Evolutionary conservation across 2,888 invertebrate genomes (phyloP).

Genomic region (Syrphus vitripennis): DNA sequence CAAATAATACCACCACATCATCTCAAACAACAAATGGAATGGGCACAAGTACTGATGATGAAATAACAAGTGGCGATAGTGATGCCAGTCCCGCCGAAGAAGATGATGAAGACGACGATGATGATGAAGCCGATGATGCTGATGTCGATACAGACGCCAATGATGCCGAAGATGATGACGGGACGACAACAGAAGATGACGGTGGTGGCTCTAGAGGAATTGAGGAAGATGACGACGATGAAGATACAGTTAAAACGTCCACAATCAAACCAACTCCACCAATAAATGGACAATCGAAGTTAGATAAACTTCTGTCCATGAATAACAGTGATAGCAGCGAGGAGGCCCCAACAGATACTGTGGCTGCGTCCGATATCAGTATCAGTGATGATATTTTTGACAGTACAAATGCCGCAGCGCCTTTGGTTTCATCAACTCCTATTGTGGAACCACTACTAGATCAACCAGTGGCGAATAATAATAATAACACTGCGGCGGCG

Average conservation of each 20-base stretch:
- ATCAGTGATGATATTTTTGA: constrained; percentile 79
- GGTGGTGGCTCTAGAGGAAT: constrained; percentile 40
- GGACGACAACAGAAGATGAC: constrained; percentile 38
- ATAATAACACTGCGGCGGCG: constrained; percentile 47
- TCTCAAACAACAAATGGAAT: constrained; percentile 35
- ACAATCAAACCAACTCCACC: constrained; percentile 57
- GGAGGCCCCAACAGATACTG: constrained; percentile 78
- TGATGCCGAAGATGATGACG: constrained; percentile 63
- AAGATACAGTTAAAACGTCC: constrained; percentile 58
- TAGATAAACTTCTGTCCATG: constrained; percentile 79
- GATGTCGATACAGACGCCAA: constrained; percentile 64
- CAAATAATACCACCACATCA: constrained; percentile 3
- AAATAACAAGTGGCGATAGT: constrained; percentile 64
- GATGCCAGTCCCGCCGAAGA: constrained; percentile 72
- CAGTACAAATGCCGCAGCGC: constrained; percentile 44
- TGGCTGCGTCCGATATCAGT: constrained; percentile 78
- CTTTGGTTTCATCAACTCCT: constrained; percentile 52
- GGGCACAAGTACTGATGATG: constrained; percentile 55
- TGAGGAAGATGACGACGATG: constrained; percentile 45
- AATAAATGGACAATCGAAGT: constrained; percentile 77
- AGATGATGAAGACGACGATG: constrained; percentile 71
- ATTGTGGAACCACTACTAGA: constrained; percentile 39
- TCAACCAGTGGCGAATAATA: constrained; percentile 39
- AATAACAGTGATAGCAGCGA: constrained; percentile 78
- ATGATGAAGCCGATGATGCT: constrained; percentile 77